Conservation (phyloP, 1,140 invertebrate species). For the Drosophila punjabiensis region DNA sequence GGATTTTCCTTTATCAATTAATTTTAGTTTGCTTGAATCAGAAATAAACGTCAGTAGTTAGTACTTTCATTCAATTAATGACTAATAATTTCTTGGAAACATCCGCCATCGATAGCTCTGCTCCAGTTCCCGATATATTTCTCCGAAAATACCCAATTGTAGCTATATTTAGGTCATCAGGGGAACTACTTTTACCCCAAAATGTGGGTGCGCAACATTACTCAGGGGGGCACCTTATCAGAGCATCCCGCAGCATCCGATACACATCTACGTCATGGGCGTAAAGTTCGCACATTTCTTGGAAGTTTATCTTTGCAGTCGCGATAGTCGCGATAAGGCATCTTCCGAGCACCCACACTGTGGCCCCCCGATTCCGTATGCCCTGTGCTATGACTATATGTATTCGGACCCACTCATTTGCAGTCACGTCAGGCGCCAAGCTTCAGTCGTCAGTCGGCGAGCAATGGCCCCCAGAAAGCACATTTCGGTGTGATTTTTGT, state of each 20-base stretch:
- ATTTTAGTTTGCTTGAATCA: neutral
- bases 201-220: conserved; percentile 13
- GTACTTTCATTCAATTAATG: neutral
- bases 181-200: conserved; percentile 21
- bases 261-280: conserved; percentile 62
- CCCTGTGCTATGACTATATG: conserved; percentile 7
- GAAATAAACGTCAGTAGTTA: neutral
- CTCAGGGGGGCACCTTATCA: conserved; percentile 26
- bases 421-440: conserved; percentile 73
- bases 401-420: conserved; percentile 63
- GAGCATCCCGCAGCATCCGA: conserved; percentile 30
- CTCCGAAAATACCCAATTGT: neutral
- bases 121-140: neutral
- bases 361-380: neutral
- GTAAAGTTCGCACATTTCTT: conserved; percentile 71
- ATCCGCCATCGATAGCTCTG: neutral
- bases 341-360: conserved; percentile 62
- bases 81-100: neutral
- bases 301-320: conserved; percentile 54
- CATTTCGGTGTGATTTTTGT: conserved; percentile 50
- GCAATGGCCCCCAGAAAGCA: conserved; percentile 74
- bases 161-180: conserved; percentile 10
- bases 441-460: conserved; percentile 62
- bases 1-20: neutral
- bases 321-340: conserved; percentile 55